phyloP scores from a whole-genome alignment of 2,113 vertebrate genomes.

The Nothocercus julius region DNA sequence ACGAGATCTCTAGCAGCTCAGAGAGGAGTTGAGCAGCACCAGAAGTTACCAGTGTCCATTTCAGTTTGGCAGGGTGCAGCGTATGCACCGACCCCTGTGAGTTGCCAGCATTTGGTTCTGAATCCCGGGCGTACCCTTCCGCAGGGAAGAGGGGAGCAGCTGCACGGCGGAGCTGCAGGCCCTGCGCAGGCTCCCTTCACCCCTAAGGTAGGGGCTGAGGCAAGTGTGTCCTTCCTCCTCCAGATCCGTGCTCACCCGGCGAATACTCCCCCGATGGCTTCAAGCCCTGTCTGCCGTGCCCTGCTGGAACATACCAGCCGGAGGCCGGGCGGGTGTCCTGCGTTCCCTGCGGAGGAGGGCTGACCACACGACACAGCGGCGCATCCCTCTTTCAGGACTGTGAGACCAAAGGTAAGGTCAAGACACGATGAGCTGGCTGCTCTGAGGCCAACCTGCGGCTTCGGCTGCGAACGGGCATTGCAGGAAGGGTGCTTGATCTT shows the following conservation, averaged over 20 bases:
- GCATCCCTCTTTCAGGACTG: constrained; percentile 92
- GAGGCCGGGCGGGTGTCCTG: constrained; percentile 91
- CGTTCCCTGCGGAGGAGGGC: constrained; percentile 88
- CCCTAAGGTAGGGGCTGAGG: background rate
- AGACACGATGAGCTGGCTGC: background rate
- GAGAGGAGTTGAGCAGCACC: background rate
- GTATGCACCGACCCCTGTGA: background rate
- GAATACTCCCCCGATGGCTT: constrained; percentile 92
- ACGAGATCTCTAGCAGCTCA: background rate
- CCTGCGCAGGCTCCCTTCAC: background rate
- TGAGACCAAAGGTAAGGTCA: constrained; percentile 90
- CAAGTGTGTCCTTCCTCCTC: constrained; percentile 5
- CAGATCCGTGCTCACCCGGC: constrained; percentile 90
- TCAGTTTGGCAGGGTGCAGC: background rate
- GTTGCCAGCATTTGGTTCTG: background rate
- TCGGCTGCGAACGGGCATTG: background rate
- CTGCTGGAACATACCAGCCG: constrained; percentile 89
- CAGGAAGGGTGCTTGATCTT: background rate
- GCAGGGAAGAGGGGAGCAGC: background rate
- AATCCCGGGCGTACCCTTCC: background rate
- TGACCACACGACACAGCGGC: constrained; percentile 83
- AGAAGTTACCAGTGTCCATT: background rate
- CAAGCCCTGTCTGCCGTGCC: constrained; percentile 86
- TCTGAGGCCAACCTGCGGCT: background rate
- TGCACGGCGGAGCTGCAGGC: background rate